Base-by-base conservation (phyloP, 2,888 invertebrate species). In the Cyrtodaria siliqua region DNA sequence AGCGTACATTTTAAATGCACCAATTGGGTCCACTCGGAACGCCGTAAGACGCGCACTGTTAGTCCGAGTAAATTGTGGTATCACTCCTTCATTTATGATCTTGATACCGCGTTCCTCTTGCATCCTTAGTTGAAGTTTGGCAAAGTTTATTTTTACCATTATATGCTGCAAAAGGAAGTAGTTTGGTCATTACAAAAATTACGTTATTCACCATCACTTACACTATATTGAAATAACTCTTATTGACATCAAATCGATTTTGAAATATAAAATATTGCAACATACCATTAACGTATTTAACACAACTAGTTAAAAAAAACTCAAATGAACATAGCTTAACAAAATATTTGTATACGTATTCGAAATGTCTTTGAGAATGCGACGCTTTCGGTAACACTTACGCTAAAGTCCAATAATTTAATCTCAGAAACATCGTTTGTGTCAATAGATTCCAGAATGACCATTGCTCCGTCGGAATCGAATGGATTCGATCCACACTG, bases 401-500 rank as follows among this genome's bases (percentile, higher is more conserved):
- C 90, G 44, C 86, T 82, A 20, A 89, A 83, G 63, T 90, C 89
- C 12, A 90, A 56, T 9, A 79, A 60, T 42, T 83, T 80, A n/a
- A 91, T 69, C 59, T 81, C 85, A 47, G 85, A 80, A 29, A 72
- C 74, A 33, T 88, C 89, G 63, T 90, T 90, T 50, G 75, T 75
- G 16, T 84, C 84, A 0, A 91, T 71, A 1, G 87, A 86, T 60
- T 84, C 74, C 12, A 91, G 67, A 9, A 91, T 66, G 14, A 78
- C 67, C 80, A 88, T 77, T 6, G 89, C 87, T 23, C 89, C 88
- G 14, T 86, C 85, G 2, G 85, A 74, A 27, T 80, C 84, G 62
- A 91, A 85, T 1, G 90, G 89, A 59, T 91, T 91, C 8, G 81
- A 84, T 6, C 89, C 88, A 56, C 87, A 72, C 90, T 90, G 73